Evolutionary conservation across 2,113 vertebrate species (phyloP).

Genomic region (Pseudopodoces humilis): DNA sequence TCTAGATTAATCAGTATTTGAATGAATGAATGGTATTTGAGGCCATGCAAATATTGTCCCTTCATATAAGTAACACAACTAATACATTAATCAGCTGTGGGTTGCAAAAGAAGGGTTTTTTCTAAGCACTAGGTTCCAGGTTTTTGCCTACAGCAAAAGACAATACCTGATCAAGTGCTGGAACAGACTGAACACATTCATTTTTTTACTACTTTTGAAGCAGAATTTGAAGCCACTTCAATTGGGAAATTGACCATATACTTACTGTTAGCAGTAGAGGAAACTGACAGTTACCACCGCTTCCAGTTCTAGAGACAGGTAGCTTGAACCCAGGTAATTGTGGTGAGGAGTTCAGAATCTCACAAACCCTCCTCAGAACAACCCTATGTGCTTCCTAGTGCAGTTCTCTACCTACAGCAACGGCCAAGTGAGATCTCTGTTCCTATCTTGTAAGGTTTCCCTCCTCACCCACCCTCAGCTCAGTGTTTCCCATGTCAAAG

Average conservation of each 20-base stretch:
- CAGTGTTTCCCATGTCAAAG: neutral
- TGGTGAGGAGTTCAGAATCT: neutral
- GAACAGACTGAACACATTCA: accelerated
- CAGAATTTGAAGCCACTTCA: neutral
- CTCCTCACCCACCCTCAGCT: neutral
- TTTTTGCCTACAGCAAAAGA: conserved; percentile 35
- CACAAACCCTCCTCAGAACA: neutral
- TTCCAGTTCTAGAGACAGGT: neutral
- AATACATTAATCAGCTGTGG: conserved; percentile 54
- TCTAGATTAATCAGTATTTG: neutral
- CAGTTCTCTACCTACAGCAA: neutral
- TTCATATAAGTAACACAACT: conserved; percentile 71
- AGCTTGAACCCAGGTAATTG: neutral
- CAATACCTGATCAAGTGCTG: conserved; percentile 69
- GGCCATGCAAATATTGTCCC: conserved; percentile 38
- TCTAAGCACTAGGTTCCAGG: conserved; percentile 70
- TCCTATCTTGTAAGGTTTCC: neutral
- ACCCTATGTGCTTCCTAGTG: accelerated
- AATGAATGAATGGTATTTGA: neutral
- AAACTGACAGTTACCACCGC: neutral
- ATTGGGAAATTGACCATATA: neutral
- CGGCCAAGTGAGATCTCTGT: accelerated
- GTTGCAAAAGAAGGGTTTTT: conserved; percentile 73
- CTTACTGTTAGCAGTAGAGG: neutral
- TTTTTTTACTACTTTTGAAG: neutral